Evolutionary conservation across 2,888 invertebrate genomes (phyloP).

Genomic region (Trachelus iudaicus): DNA sequence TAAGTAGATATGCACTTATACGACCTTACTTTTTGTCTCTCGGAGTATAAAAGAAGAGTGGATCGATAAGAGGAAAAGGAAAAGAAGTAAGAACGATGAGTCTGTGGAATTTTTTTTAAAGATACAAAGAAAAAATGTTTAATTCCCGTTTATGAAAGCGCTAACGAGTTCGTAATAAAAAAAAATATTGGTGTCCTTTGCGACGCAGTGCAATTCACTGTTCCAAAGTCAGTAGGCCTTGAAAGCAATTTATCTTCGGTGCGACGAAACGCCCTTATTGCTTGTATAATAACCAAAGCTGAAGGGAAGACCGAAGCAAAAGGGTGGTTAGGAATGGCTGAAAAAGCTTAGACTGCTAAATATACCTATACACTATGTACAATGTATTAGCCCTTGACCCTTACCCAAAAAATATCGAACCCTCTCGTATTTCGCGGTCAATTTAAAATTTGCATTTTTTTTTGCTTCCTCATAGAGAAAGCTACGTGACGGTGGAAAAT

Average conservation of each 20-base stretch:
- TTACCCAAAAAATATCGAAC: neutral
- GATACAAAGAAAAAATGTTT: neutral
- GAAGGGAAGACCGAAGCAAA: neutral
- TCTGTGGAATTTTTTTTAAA: neutral
- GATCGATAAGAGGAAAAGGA: too few species aligned
- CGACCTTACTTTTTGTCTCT: neutral
- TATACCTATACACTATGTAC: neutral
- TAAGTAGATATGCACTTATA: neutral
- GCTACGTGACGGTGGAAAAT: too few species aligned
- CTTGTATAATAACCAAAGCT: neutral
- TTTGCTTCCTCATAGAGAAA: too few species aligned
- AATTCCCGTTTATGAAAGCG: neutral
- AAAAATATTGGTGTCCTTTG: neutral
- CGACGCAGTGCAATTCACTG: neutral
- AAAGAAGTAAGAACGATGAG: neutral
- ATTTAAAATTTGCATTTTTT: neutral
- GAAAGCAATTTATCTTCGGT: neutral
- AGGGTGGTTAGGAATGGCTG: neutral
- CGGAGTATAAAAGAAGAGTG: neutral
- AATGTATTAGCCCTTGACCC: neutral
- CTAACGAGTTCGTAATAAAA: neutral
- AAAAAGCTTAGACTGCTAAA: neutral
- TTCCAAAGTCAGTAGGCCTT: neutral
- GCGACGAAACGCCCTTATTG: neutral
- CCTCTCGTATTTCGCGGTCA: neutral